A percentile compares a stretch with the other conserved stretches of the same genome.
Conservation (phyloP, 2,113 vertebrate species). For the Engystomops pustulosus region DNA sequence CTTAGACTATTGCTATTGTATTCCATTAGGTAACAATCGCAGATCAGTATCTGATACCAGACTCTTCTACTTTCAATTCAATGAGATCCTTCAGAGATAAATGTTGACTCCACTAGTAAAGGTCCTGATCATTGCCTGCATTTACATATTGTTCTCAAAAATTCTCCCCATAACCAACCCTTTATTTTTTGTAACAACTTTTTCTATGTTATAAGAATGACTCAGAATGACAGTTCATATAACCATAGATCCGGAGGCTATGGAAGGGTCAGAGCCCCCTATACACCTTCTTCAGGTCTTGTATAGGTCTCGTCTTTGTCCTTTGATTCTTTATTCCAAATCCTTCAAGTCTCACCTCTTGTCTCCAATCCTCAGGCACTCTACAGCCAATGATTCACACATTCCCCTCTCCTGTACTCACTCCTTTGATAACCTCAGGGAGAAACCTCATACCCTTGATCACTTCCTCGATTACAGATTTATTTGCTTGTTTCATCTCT, state of each 20-base stretch:
- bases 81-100: background rate
- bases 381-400: slow-evolving; percentile 22
- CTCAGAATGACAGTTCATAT: too few relatives aligned
- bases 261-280: background rate
- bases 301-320: background rate
- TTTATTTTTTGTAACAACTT: background rate
- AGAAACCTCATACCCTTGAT: slow-evolving; percentile 52
- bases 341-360: background rate
- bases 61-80: background rate
- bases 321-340: background rate
- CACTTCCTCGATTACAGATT: slow-evolving; percentile 48
- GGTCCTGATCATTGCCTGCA: too few relatives aligned
- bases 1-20: too few relatives aligned
- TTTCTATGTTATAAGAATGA: too few relatives aligned
- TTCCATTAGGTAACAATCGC: too few relatives aligned
- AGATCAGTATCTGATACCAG: background rate
- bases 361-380: slow-evolving; percentile 5
- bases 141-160: too few relatives aligned
- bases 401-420: slow-evolving; percentile 19
- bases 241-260: background rate
- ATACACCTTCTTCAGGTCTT: background rate
- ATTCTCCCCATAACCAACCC: too few relatives aligned
- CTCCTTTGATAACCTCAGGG: slow-evolving; percentile 32
- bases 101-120: background rate
- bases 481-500: slow-evolving; percentile 45